A percentile compares a stretch with the other conserved stretches of the same genome.
These are phyloP conservation scores for Bombus ignitus DNA, from an alignment of 1,140 invertebrate species.

Conservation along the genomic window DNA sequence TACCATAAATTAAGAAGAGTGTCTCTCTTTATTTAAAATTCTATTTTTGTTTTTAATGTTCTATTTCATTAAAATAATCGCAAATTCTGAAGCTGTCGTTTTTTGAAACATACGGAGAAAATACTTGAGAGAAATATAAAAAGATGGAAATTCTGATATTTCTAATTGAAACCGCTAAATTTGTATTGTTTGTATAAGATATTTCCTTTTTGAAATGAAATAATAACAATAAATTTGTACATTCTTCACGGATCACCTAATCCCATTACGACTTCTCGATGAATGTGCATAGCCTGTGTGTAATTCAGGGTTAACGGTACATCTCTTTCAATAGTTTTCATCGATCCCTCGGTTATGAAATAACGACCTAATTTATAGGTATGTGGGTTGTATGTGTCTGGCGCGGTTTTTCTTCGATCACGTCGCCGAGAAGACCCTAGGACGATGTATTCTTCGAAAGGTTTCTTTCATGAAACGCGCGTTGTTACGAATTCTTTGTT, in stretches of 20 bases:
- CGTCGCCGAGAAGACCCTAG: neutral
- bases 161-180: neutral
- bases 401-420: neutral
- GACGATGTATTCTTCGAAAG: neutral
- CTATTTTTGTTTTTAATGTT: too few relatives aligned
- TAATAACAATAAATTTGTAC: neutral
- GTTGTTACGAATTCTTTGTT: neutral
- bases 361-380: slow-evolving; percentile 42
- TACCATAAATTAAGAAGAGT: too few relatives aligned
- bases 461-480: neutral
- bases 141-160: too few relatives aligned
- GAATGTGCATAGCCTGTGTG: neutral
- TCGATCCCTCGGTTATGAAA: slow-evolving; percentile 40
- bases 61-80: too few relatives aligned
- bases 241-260: neutral
- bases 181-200: neutral
- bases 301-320: neutral
- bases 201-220: neutral
- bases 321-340: slow-evolving; percentile 30
- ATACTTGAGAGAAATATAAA: neutral
- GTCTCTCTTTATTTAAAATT: too few relatives aligned
- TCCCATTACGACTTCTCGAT: neutral
- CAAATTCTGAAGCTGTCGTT: too few relatives aligned
- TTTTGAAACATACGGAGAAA: too few relatives aligned
- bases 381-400: neutral